Evolutionary conservation across 2,113 vertebrate genomes (phyloP).

Genomic region (Zapornia atra): DNA sequence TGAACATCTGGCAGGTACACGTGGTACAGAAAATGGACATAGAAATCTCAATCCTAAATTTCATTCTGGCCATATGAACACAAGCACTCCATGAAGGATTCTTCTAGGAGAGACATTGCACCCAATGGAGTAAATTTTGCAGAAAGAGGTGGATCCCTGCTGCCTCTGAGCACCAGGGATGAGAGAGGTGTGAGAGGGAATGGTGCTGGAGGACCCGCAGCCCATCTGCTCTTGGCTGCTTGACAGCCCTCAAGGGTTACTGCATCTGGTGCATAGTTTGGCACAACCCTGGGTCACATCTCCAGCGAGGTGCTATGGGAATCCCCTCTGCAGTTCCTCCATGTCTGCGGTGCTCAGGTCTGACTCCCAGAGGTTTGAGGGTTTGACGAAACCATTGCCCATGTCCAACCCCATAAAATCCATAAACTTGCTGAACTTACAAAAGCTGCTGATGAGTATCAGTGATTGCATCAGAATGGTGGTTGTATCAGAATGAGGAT

Average conservation of each 20-base stretch:
- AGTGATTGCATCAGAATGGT: neutral
- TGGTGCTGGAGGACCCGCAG: neutral
- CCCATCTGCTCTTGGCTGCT: neutral
- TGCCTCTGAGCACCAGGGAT: neutral
- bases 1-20: neutral
- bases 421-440: neutral
- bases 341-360: neutral
- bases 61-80: neutral
- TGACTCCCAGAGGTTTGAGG: neutral
- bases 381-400: neutral
- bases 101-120: neutral
- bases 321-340: neutral
- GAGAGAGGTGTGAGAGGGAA: neutral
- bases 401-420: neutral
- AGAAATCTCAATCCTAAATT: neutral
- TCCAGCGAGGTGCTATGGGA: neutral
- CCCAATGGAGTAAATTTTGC: neutral
- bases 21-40: neutral
- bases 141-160: neutral
- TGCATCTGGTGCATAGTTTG: neutral
- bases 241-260: neutral
- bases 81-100: neutral
- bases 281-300: neutral
- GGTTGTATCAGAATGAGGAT: neutral
- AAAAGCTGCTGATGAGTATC: neutral